Evolutionary conservation across 2,888 invertebrate species (phyloP).

Genomic region (Prenolepis imparis): DNA sequence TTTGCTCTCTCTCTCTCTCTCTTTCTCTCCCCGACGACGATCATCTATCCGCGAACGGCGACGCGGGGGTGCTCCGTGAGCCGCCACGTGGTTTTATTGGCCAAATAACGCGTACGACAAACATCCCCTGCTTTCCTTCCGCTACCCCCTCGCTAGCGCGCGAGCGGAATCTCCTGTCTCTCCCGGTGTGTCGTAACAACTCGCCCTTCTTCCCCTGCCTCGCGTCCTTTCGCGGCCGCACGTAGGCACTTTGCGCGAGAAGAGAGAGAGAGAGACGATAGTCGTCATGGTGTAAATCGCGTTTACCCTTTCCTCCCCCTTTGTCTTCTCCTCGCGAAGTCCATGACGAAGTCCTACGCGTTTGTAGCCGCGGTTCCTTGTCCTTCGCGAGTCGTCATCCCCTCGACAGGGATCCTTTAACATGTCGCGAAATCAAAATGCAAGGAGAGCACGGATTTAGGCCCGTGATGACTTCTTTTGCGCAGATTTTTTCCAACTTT

Average conservation of each 20-base stretch:
- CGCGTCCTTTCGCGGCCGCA: conserved; percentile 57
- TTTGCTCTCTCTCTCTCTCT: conserved; percentile 31
- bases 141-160: conserved; percentile 9
- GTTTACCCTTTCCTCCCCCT: conserved; percentile 76
- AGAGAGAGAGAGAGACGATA: conserved; percentile 70
- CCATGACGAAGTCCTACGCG: conserved; percentile 76
- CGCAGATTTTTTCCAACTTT: neutral
- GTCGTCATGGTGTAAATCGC: conserved; percentile 84
- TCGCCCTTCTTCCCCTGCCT: conserved; percentile 15
- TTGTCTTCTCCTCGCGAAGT: conserved; percentile 59
- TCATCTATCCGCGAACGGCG: conserved; percentile 53
- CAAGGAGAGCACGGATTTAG: conserved; percentile 11
- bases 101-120: conserved; percentile 85
- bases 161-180: conserved; percentile 60
- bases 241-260: conserved; percentile 71
- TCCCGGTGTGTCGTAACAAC: conserved; percentile 66
- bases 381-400: neutral
- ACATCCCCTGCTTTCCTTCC: conserved; percentile 78
- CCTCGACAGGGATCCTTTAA: neutral
- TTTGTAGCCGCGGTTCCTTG: conserved; percentile 60
- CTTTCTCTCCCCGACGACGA: conserved; percentile 36
- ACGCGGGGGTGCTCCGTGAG: conserved; percentile 69
- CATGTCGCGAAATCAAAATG: neutral
- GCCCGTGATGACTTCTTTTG: neutral
- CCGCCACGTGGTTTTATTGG: conserved; percentile 85